A percentile compares a stretch with the other conserved stretches of the same genome.
Conservation (phyloP, 2,888 invertebrate species). For the Hoplodrina ambigua region DNA sequence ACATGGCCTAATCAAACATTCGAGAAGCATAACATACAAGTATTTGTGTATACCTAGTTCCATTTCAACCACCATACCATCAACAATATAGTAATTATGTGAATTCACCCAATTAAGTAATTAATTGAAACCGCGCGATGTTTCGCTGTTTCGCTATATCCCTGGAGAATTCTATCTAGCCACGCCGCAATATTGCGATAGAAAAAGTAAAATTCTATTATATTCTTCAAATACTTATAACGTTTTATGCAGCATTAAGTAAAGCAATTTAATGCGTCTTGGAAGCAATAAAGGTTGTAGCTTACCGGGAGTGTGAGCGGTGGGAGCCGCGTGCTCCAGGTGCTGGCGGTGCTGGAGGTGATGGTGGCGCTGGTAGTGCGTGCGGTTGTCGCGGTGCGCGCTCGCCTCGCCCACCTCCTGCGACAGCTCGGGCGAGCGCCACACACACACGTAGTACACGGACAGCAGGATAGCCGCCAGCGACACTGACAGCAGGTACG, state of each 20-base stretch:
- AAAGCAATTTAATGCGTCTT: neutral
- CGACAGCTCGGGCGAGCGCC: conserved; percentile 92
- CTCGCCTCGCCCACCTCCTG: conserved; percentile 63
- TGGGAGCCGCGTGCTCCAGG: neutral
- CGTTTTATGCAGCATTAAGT: too few relatives aligned
- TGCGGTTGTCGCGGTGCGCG: conserved; percentile 65
- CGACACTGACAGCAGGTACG: conserved; percentile 96
- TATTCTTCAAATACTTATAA: too few relatives aligned
- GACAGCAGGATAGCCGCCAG: conserved; percentile 95
- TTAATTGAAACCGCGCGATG: conserved; percentile 55
- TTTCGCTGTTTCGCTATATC: conserved; percentile 31
- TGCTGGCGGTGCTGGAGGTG: conserved; percentile 11
- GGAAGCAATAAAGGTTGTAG: neutral
- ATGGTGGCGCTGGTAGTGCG: conserved; percentile 37
- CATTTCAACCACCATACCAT: conserved; percentile 20
- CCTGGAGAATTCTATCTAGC: conserved; percentile 24
- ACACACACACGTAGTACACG: conserved; percentile 95
- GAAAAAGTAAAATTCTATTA: neutral
- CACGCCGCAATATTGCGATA: neutral
- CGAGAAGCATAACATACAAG: conserved; percentile 20
- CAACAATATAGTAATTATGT: conserved; percentile 50
- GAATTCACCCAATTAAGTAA: conserved; percentile 64
- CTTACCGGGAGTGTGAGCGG: conserved; percentile 36
- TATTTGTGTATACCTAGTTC: conserved; percentile 17
- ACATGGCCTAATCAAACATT: conserved; percentile 55